Percentiles rank a stretch among this genome's conserved stretches.
Conservation (phyloP, 2,113 vertebrate genomes). For the Thermophis baileyi region DNA sequence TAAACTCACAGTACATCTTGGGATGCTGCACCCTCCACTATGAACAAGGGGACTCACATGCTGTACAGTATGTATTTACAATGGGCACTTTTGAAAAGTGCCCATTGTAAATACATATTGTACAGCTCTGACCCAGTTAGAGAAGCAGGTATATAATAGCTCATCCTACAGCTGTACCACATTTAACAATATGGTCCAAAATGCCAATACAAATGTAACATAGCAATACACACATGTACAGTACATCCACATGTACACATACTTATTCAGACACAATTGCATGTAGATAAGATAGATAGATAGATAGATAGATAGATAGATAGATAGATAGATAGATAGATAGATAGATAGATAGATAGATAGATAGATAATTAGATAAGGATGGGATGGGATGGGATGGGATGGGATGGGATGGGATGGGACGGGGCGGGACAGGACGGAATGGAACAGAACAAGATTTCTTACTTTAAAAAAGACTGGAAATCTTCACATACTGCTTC, state of each 20-base stretch:
- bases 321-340: background rate
- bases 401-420: too few relatives aligned
- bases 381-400: too few relatives aligned
- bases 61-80: background rate
- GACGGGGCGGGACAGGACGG: too few relatives aligned
- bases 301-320: background rate
- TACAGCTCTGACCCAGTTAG: conserved; percentile 20
- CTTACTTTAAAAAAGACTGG: conserved; percentile 98
- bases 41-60: conserved; percentile 49
- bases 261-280: conserved; percentile 9
- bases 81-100: background rate
- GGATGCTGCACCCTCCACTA: too few relatives aligned
- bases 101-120: too few relatives aligned
- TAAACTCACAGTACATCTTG: background rate
- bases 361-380: too few relatives aligned
- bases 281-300: background rate
- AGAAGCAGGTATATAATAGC: conserved; percentile 29
- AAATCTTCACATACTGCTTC: conserved; percentile 97
- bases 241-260: conserved; percentile 5
- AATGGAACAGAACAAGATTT: conserved; percentile 1
- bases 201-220: background rate
- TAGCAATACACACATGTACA: background rate
- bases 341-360: background rate
- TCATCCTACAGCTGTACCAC: conserved; percentile 7
- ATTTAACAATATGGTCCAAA: conserved; percentile 39